These are phyloP conservation scores for Puma concolor DNA, from an alignment of 2,113 vertebrate species.

Conservation along the genomic window DNA sequence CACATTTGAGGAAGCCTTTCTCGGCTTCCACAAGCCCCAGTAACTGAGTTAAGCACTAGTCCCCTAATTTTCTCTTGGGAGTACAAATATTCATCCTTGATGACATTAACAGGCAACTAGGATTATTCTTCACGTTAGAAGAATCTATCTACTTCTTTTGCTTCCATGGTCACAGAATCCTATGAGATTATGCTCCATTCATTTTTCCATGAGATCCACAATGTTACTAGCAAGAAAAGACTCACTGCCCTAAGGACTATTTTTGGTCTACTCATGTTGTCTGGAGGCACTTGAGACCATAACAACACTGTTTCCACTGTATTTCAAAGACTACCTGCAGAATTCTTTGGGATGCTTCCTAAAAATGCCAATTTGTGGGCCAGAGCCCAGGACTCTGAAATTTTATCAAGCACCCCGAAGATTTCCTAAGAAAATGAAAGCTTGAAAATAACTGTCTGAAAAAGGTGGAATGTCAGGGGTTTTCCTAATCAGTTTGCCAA, in stretches of 20 bases:
- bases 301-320: slow-evolving; percentile 16
- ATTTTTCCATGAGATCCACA: slow-evolving; percentile 27
- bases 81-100: neutral
- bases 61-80: neutral
- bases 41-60: neutral
- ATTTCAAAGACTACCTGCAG: slow-evolving; percentile 44
- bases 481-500: slow-evolving; percentile 8
- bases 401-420: neutral
- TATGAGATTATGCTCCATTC: neutral
- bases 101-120: neutral
- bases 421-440: neutral
- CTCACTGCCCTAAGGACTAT: neutral
- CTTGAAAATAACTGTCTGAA: slow-evolving; percentile 38
- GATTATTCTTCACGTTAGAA: neutral
- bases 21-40: neutral
- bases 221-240: neutral
- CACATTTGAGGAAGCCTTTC: neutral
- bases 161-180: neutral
- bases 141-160: neutral
- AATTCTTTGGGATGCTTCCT: neutral
- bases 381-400: neutral
- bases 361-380: neutral
- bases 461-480: neutral
- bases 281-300: neutral
- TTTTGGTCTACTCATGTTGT: slow-evolving; percentile 27